A percentile compares a stretch with the other conserved stretches of the same genome.
Conservation (phyloP, 2,888 invertebrate genomes). For the Rhingia rostrata region DNA sequence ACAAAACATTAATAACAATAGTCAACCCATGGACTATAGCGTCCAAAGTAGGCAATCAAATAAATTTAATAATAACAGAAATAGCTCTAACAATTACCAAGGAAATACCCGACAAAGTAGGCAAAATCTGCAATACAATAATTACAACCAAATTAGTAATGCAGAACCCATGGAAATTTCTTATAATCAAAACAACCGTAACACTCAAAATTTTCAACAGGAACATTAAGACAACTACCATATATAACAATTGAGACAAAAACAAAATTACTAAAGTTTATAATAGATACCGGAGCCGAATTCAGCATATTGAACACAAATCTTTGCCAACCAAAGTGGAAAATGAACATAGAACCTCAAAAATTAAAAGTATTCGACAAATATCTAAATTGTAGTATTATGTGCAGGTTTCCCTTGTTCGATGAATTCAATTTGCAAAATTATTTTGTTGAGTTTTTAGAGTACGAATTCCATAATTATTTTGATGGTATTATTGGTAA, state of each 20-base stretch:
- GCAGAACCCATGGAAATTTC: conserved; percentile 19
- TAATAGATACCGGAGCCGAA: conserved; percentile 35
- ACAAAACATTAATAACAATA: conserved; percentile 1
- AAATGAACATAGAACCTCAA: conserved; percentile 2
- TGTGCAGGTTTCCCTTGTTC: conserved; percentile 21
- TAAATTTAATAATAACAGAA: not conserved
- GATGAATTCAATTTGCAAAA: conserved; percentile 17
- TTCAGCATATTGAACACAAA: conserved; percentile 29
- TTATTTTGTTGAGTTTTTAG: conserved; percentile 17
- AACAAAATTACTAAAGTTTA: conserved; percentile 19
- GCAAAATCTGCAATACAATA: conserved; percentile 5
- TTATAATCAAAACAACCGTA: conserved; percentile 8
- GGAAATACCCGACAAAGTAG: not conserved
- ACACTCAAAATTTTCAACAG: too few relatives aligned
- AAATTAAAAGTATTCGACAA: not conserved
- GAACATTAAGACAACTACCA: too few relatives aligned
- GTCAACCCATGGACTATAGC: conserved; percentile 5
- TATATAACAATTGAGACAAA: conserved; percentile 21
- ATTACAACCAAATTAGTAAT: not conserved
- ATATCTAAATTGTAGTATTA: not conserved
- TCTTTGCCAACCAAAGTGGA: conserved; percentile 19
- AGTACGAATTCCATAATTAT: conserved; percentile 5
- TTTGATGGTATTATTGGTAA: conserved; percentile 39
- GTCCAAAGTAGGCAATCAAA: conserved; percentile 5
- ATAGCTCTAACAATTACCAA: not conserved